Base-by-base conservation (phyloP, 2,888 invertebrate genomes). In the Apoda limacodes region DNA sequence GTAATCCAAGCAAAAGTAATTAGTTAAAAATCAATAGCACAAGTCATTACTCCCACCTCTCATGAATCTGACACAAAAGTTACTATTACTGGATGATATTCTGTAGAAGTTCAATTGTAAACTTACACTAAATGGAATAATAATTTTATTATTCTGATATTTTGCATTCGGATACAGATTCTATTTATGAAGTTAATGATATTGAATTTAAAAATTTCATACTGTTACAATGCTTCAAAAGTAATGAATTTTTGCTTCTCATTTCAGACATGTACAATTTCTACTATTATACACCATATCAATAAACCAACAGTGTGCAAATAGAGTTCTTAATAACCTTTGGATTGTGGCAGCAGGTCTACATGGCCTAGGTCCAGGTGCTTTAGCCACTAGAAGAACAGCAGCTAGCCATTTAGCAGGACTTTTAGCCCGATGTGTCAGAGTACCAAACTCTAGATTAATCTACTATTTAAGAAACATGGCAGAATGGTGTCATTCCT, bases 401-500 rank as follows among this genome's bases (percentile, higher is more conserved):
- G 75, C 78, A 1, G 65, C 76, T 4, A 63, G 67, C 29, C 80
- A 82, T 36, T 39, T 82, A 6, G 65, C 80, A 6, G 82, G 82
- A 2, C 48, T 82, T 0, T 52, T 81, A 2, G 81, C 81, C 0
- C 54, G 82, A 13, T 74, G 71, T 32, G 66, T 71, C 1, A 46
- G 78, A 10, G 62, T 82, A 1, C 68, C 78, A 1, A 70, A 74
- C 45, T 54, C 64, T 0, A 60, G 75, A 19, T 40, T 81, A 1
- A 50, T 71, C 5, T 62, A 63, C 10, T 22, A 22, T 10, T 40
- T 95, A 5, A 85, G 84, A 28, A 84, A 86, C 48, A 87, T 96
- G 78, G 80, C 89, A 1, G 82, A 84, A 2, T 97, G 95, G 95
- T 88, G 93, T 37, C 93, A 95, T 56, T 74, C 83, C 1, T 97